phyloP scores from a whole-genome alignment of 2,888 invertebrate species.

The Coecobrya sp. region DNA sequence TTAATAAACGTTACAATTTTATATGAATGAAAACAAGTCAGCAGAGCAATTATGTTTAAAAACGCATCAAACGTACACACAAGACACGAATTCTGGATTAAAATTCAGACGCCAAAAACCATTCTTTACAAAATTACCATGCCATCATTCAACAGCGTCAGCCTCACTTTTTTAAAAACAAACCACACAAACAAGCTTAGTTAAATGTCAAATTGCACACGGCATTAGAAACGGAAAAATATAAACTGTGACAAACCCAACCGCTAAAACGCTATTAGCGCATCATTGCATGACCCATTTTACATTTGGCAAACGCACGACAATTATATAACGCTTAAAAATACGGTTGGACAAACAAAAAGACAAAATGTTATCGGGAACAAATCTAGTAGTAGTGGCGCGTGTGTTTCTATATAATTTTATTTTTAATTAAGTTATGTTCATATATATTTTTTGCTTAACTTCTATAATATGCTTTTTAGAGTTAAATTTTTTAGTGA shows the following conservation, averaged over 20 bases:
- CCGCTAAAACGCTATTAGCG: neutral
- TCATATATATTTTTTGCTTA: neutral
- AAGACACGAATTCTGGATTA: neutral
- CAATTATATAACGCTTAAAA: constrained; percentile 14
- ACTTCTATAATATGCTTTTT: neutral
- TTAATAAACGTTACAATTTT: neutral
- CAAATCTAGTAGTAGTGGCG: constrained; percentile 10
- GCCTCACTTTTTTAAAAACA: neutral
- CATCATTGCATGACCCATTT: constrained; percentile 37
- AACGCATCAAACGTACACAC: neutral
- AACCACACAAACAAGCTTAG: constrained; percentile 12
- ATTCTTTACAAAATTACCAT: neutral
- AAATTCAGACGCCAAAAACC: neutral
- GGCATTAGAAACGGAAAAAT: neutral
- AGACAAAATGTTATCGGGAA: neutral
- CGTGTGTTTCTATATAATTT: neutral
- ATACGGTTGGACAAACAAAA: constrained; percentile 41
- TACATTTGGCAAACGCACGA: constrained; percentile 39
- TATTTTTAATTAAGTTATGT: neutral
- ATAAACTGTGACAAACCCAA: constrained; percentile 12
- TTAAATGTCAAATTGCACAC: too few relatives aligned
- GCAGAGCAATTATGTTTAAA: too few relatives aligned
- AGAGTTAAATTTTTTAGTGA: constrained; percentile 40
- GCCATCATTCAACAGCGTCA: neutral
- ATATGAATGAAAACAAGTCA: neutral